These are phyloP conservation scores for Saxidomus purpurata DNA, from an alignment of 1,140 invertebrate genomes.

Conservation along the genomic window DNA sequence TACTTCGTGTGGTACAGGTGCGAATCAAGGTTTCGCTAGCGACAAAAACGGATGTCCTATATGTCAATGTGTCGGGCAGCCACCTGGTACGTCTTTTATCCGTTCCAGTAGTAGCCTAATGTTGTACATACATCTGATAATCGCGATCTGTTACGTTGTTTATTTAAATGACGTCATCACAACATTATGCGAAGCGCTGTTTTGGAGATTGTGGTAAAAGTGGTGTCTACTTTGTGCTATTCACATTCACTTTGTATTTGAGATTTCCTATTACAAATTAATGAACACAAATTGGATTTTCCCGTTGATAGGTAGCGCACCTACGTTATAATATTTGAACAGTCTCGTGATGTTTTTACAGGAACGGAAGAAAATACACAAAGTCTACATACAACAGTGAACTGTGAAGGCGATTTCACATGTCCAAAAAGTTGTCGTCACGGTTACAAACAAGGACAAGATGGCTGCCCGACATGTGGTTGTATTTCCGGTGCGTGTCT, in stretches of 20 bases:
- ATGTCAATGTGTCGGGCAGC: slow-evolving; percentile 53
- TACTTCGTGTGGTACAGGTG: neutral
- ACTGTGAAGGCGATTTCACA: slow-evolving; percentile 34
- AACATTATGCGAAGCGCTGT: no score
- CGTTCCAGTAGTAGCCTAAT: neutral
- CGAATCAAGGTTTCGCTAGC: slow-evolving; percentile 5
- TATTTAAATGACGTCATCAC: no score
- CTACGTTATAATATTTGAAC: no score
- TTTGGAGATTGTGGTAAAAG: no score
- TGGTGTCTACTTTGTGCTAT: no score
- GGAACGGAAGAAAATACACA: neutral
- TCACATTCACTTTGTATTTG: no score
- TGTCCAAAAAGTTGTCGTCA: slow-evolving; percentile 27
- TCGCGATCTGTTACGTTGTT: no score
- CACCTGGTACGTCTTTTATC: slow-evolving; percentile 18
- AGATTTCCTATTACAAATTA: no score
- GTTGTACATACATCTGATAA: no score
- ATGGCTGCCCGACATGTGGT: slow-evolving; percentile 62
- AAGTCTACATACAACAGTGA: neutral
- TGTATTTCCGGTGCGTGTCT: slow-evolving; percentile 59
- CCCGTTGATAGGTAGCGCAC: no score
- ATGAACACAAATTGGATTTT: no score
- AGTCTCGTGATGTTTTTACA: neutral
- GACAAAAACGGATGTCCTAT: slow-evolving; percentile 43
- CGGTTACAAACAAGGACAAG: slow-evolving; percentile 50